Conservation (phyloP, 2,888 invertebrate genomes). For the Myopa tessellatipennis region DNA sequence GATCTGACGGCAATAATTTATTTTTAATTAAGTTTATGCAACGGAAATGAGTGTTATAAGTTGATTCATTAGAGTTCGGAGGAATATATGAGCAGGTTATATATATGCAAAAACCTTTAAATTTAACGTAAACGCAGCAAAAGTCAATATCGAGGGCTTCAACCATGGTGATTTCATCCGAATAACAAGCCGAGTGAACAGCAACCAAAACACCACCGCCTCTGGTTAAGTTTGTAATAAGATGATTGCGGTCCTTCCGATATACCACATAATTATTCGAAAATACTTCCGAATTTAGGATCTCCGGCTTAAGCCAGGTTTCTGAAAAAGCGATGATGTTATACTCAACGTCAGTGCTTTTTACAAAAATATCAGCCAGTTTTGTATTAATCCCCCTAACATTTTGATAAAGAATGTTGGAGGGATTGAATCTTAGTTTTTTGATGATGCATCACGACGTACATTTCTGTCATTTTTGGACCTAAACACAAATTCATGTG, state of each 20-base stretch:
- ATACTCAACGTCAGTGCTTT: not conserved
- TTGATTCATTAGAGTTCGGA: not conserved
- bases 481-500: not conserved
- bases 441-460: not conserved
- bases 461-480: not conserved
- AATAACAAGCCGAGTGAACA: not conserved
- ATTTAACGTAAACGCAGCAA: not conserved
- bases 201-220: slow-evolving; percentile 10
- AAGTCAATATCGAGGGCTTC: not conserved
- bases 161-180: not conserved
- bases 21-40: not conserved
- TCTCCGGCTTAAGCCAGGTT: slow-evolving; percentile 7
- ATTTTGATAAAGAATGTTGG: slow-evolving; percentile 4
- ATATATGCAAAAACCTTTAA: not conserved
- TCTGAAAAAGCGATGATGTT: not conserved
- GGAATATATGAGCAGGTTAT: slow-evolving; percentile 9
- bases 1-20: not conserved
- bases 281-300: not conserved
- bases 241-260: not conserved
- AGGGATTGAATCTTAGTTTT: not conserved
- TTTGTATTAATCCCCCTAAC: not conserved
- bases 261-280: not conserved
- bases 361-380: not conserved
- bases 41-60: not conserved
- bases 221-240: not conserved